Evolutionary conservation across 2,888 invertebrate genomes (phyloP).

Genomic region (Xanthorhoe spadicearia): DNA sequence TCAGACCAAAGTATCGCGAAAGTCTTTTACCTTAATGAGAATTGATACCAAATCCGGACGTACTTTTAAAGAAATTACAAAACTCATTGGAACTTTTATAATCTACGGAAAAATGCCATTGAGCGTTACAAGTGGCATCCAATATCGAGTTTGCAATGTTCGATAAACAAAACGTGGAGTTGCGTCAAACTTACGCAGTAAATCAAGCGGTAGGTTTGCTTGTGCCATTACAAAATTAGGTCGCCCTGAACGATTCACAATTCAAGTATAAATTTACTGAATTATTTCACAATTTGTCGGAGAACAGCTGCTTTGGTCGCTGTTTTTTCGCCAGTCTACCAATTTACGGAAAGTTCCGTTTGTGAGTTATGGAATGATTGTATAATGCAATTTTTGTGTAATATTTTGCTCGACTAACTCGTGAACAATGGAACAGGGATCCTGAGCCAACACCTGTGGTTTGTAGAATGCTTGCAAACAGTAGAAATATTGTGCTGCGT

Average conservation of each 20-base stretch:
- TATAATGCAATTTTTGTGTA: slow-evolving; percentile 21
- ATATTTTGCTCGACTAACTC: slow-evolving; percentile 17
- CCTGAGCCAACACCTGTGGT: slow-evolving; percentile 24
- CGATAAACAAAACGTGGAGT: slow-evolving; percentile 42
- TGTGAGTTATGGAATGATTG: slow-evolving; percentile 28
- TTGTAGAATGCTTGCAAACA: slow-evolving; percentile 15
- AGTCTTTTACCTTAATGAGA: slow-evolving; percentile 32
- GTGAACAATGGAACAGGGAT: slow-evolving; percentile 18
- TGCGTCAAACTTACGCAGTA: slow-evolving; percentile 42
- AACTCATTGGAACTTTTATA: slow-evolving; percentile 32
- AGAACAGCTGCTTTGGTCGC: slow-evolving; percentile 34
- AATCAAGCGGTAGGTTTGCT: slow-evolving; percentile 42
- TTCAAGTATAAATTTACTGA: slow-evolving; percentile 44
- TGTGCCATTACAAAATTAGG: slow-evolving; percentile 47
- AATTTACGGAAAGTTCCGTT: slow-evolving; percentile 32
- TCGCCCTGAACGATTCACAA: slow-evolving; percentile 42
- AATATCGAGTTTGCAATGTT: slow-evolving; percentile 36
- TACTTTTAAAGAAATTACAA: slow-evolving; percentile 28
- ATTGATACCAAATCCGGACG: slow-evolving; percentile 24
- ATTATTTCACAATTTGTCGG: slow-evolving; percentile 44
- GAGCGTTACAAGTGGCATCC: slow-evolving; percentile 39
- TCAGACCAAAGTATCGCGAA: slow-evolving; percentile 27
- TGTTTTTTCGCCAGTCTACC: slow-evolving; percentile 29
- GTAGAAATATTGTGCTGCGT: slow-evolving; percentile 18
- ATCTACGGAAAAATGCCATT: slow-evolving; percentile 38